Base-by-base conservation (phyloP, 2,888 invertebrate species). In the Belgica antarctica region DNA sequence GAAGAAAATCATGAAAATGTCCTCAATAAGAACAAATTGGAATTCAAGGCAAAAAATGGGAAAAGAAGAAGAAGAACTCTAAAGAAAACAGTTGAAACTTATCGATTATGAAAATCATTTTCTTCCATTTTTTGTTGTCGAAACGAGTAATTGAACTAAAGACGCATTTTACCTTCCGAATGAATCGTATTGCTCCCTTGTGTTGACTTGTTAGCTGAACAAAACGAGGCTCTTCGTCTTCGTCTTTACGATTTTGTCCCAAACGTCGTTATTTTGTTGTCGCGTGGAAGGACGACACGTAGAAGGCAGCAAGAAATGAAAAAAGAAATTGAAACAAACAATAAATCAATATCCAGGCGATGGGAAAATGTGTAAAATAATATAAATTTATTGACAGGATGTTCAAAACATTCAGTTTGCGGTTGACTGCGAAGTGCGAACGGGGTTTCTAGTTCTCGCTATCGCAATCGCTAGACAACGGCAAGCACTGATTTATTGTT, bases 141-240 rank as follows among this genome's bases (percentile, higher is more conserved):
- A 59, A 24, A 22, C 52, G 17, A 62, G n/a, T 71, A 66, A 46
- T 63, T 62, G 24, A 19, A 10, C 28, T 31, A 3, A 57, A 19
- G 24, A 47, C 28, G 36, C 46, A 63, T 80, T 84, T 81, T 84
- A 92, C 92, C 89, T 94, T 94, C 82, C 96, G 85, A 79, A 95
- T 89, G 74, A 93, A 91, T 77, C 96, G 84, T 78, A 96, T 94
- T 74, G 92, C 94, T 74, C 89, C 88, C 82, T 94, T 94, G 80
- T 96, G 92, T 77, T 87, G 88, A 76, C 89, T 88, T 72, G 95
- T 95, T 76, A 95, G 83, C 76, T 92, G 89, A 76, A 89, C 84
- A 78, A 87, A 89, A 76, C 89, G 87, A 73, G 89, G 89, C 81
- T 89, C 89, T 75, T 91, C 90, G 75, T 90, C 90, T 78, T 90